Evolutionary conservation across 2,113 vertebrate genomes (phyloP), one percentile per base, ranked within the genome.

Genomic region (Hoplias malabaricus): DNA sequence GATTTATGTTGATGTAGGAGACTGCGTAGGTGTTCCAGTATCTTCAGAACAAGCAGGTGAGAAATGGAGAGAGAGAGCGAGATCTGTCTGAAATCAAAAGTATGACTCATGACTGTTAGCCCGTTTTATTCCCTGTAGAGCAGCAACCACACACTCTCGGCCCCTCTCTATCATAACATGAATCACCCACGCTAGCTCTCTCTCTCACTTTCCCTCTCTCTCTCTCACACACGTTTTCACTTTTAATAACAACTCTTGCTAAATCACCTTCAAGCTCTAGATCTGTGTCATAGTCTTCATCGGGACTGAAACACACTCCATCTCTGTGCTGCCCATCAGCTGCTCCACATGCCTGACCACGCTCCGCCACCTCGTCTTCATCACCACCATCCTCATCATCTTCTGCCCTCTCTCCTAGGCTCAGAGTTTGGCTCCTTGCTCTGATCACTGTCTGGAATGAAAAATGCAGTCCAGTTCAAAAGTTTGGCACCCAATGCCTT

Each of bases 201-300:
- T 1, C 7, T 42, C 9, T 57, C n/a, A 46, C 10, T 57, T 77
- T 80, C 77, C 29, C 56, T 21, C 78, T 10, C 42, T 40, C 76
- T 43, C 62, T 9, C 56, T 67, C 48, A 31, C 48, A 21, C 70
- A 62, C 75, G 48, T 42, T 68, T 70, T 80, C 38, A 73, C 76
- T 73, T 84, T 81, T 82, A 82, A 79, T 79, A 79, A 82, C 48
- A 79, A 68, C 67, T 42, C 29, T 68, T 33, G 48, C 74, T 40
- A 79, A 46, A 66, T 16, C 89, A 93, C 93, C 91, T 86, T 83
- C 80, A 0, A 83, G 78, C 84, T 93, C 93, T 79, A 91, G 75
- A 75, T 93, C 92, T 6, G 88, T 89, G 84, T 93, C 90, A 63
- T 84, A 89, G 33, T 91, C 88, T 27, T 90, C 86, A 1, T 90